Evolutionary conservation across 2,888 invertebrate species (phyloP).

Genomic region (Corbicula japonica): DNA sequence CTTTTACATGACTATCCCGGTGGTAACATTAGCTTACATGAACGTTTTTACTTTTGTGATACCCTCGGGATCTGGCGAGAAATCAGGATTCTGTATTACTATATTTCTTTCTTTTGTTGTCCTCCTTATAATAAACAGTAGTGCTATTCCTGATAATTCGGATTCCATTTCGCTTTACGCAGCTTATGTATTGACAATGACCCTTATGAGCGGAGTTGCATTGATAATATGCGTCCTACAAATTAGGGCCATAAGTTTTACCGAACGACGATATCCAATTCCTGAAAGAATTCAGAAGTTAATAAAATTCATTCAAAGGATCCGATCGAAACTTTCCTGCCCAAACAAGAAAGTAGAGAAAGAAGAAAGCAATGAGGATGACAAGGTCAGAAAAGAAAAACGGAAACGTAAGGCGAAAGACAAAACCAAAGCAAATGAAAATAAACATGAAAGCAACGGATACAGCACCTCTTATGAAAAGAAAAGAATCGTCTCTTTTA

Average conservation of each 20-base stretch:
- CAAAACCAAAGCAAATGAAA: neutral
- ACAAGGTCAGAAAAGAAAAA: neutral
- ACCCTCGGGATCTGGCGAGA: constrained; percentile 50
- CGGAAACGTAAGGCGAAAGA: neutral
- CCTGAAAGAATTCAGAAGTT: neutral
- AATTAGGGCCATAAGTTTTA: constrained; percentile 31
- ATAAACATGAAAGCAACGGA: neutral
- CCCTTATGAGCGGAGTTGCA: constrained; percentile 40
- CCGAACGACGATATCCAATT: constrained; percentile 17
- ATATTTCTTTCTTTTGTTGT: constrained; percentile 55
- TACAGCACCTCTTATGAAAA: no score
- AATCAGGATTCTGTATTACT: constrained; percentile 52
- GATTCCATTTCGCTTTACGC: constrained; percentile 52
- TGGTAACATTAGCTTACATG: constrained; percentile 48
- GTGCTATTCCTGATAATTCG: constrained; percentile 51
- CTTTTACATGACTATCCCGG: constrained; percentile 55
- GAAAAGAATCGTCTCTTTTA: no score
- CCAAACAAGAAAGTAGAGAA: constrained; percentile 1
- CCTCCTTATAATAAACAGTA: constrained; percentile 42
- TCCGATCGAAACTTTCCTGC: neutral
- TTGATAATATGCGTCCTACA: constrained; percentile 40
- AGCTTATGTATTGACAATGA: constrained; percentile 40
- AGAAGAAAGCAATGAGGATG: neutral
- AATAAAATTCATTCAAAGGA: neutral
- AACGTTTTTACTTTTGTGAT: constrained; percentile 54